Evolutionary conservation across 1,140 invertebrate species (phyloP), one percentile per base, ranked within the genome.

Genomic region (Drosophila cardini): DNA sequence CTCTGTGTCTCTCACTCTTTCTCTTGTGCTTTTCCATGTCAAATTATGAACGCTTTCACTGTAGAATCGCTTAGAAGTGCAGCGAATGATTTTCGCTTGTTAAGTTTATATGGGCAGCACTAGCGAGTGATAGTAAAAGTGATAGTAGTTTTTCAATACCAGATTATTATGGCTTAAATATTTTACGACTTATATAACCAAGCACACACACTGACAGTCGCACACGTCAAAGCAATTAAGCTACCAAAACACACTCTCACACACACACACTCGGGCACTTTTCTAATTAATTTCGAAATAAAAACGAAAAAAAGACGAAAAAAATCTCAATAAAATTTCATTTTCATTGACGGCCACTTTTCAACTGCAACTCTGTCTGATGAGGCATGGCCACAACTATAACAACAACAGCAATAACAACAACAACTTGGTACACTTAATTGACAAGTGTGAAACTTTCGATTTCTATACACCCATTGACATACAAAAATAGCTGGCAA

Each of bases 371-470:
- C 42, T 53, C 53, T 50, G 30, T 60, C 68, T 65, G 79, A 81
- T 81, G 81, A 74, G 68, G 77, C 80, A 71, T 52, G 55, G 63
- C 64, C 63, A 53, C 74, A 78, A 34, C 55, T 69, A 69, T 73
- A 78, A 72, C 67, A 85, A 61, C 67, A 61, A 61, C 77, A 65
- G 57, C 71, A 46, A 52, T 48, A 67, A 56, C 63, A 34, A 36
- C 38, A 13, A 38, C 11, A 8, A n/a, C 26, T 78, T 86, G 78
- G 70, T 89, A 84, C 80, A 89, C 84, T 89, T 89, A 89, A 89
- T 89, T 89, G 84, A 89, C 84, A 89, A 89, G 84, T 89, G 84
- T 89, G 84, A 89, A 89, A 89, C 84, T 89, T 89, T 89, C 84
- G 80, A 89, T 89, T 89, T 89, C 80, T 89, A 80, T 89, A 89